These are phyloP conservation scores for Odontesthes bonariensis DNA, from an alignment of 2,113 vertebrate genomes.

Conservation along the genomic window DNA sequence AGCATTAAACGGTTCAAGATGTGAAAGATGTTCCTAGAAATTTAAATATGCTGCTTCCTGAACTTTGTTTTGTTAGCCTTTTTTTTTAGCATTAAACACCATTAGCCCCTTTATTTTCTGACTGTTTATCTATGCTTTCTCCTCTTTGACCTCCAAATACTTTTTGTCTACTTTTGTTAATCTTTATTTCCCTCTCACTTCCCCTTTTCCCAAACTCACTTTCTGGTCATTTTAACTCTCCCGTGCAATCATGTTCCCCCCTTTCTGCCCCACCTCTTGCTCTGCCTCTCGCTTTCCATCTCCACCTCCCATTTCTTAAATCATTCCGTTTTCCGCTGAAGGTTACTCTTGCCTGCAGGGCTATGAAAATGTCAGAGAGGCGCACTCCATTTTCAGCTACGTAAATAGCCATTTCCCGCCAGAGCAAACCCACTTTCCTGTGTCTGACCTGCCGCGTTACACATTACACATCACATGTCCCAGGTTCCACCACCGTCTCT, in stretches of 20 bases:
- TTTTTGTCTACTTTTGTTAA: constrained; percentile 36
- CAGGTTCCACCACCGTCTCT: constrained; percentile 46
- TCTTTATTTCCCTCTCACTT: constrained; percentile 31
- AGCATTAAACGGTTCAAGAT: neutral
- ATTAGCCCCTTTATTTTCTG: constrained; percentile 2
- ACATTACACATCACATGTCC: constrained; percentile 43
- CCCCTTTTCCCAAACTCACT: constrained; percentile 25
- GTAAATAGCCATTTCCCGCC: constrained; percentile 89
- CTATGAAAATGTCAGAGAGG: constrained; percentile 81
- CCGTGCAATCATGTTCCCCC: constrained; percentile 37
- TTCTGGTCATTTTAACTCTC: constrained; percentile 42
- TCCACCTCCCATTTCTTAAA: constrained; percentile 59
- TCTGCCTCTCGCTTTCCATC: constrained; percentile 23
- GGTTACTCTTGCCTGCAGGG: constrained; percentile 86
- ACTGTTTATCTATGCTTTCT: constrained; percentile 12
- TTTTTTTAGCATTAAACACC: neutral
- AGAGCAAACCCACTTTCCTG: constrained; percentile 87
- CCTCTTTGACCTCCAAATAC: constrained; percentile 34
- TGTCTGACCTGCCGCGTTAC: constrained; percentile 67
- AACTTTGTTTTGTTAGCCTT: neutral
- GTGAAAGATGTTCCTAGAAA: neutral
- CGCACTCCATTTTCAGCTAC: constrained; percentile 81
- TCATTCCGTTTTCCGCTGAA: constrained; percentile 78
- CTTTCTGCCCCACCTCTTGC: constrained; percentile 43
- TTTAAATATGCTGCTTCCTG: neutral